Evolutionary conservation across 2,888 invertebrate genomes (phyloP), one percentile per base, ranked within the genome.

Genomic region (Deladenus siricidicola): DNA sequence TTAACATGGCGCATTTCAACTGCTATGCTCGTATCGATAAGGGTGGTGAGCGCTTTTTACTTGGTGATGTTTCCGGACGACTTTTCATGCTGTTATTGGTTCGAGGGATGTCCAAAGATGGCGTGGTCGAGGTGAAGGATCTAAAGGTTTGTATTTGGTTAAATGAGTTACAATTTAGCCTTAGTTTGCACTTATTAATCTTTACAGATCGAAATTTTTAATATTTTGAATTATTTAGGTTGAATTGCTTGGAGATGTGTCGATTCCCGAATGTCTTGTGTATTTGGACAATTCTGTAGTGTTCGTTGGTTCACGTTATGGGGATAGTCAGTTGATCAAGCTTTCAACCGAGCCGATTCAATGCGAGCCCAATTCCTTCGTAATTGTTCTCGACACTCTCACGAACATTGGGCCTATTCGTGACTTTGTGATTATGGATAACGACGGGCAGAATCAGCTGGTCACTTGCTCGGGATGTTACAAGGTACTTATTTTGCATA

Each of bases 201-300:
- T n/a, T n/a, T n/a, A n/a, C n/a, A n/a, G n/a, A n/a, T n/a, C n/a
- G n/a, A n/a, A 21, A 30, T 1, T 44, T 48, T 39, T 44, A 14
- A 4, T 17, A 19, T 24, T 61, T 39, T 3, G 29, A n/a, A 1
- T 42, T 34, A 34, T 71, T 55, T 30, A 73, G 70, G 55, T 76
- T 6, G 76, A 79, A 54, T 60, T 65, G 44, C 68, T 80, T 66
- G 70, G 80, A 4, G 70, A 83, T 79, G 83, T 82, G 2, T 81
- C 83, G 3, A 91, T 93, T 63, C 93, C 98, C 0, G 94, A 96
- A 80, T 92, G 93, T 78, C 88, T 98, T 79, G 93, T 93, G 0
- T 98, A 98, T 81, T 83, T 98, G 65, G 98, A 98, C 82, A 98
- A 98, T 81, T 93, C 94, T 10, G 94, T 98, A 8, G 87, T 98